Base-by-base conservation (phyloP, 1,140 invertebrate species). In the Neodiprion pinetum region DNA sequence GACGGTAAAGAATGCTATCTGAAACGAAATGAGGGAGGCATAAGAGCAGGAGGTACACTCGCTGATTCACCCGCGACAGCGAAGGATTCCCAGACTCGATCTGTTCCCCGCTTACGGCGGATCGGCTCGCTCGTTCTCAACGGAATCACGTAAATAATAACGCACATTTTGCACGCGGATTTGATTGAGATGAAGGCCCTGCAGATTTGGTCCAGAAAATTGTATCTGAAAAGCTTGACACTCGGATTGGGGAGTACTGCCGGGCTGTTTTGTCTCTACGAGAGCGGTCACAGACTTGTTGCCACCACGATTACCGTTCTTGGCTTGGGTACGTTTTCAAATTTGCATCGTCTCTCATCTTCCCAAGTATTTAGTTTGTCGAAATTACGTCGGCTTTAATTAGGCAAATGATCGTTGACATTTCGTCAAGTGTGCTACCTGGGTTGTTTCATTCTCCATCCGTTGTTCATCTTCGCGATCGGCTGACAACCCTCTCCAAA, bases 181-280 rank as follows among this genome's bases (percentile, higher is more conserved):
- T 70, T 14, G 68, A 70, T 17, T n/a, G 12, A 40, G 28, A 21
- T 47, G 23, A 11, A 23, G 7, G 7, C 11, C 11, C 11, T 69
- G 67, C 12, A 21, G 7, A 23, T 21, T 12, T 69, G 67, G 67
- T 8, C 40, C 5, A 69, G 23, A 47, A 11, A 21, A 69, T 12
- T 12, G 67, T 23, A 61, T 17, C 4, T 47, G 3, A 69, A 21
- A 14, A 23, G 11, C 67, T 23, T 69, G 67, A 17, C 21, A 11
- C 21, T 69, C 40, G 67, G 67, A 69, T 69, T 69, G 11, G 17
- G 21, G 5, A 69, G 21, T 23, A 69, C 67, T 11, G 67, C 67
- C 3, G 67, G 67, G 40, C 17, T 69, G 11, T 10, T 69, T 11
- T 69, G 40, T 23, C 67, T 69, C 40, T 69, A 47, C 21, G 67